Percentiles rank a stretch among this genome's conserved stretches.
Evolutionary conservation across 2,797 vertebrate species (phyloP).

Genomic region (Gastrophryne carolinensis): DNA sequence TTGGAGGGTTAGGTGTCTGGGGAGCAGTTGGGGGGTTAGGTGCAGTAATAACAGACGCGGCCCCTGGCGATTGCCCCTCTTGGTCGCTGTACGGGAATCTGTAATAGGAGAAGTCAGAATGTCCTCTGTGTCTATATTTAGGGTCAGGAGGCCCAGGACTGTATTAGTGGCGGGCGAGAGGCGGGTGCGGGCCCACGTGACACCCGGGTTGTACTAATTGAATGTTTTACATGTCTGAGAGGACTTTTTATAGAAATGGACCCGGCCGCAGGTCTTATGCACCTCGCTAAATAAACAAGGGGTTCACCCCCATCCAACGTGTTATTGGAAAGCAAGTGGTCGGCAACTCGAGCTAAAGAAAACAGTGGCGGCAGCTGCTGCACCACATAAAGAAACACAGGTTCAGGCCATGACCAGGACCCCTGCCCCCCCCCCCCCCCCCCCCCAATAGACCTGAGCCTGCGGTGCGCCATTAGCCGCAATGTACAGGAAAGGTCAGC

Average conservation of each 20-base stretch:
- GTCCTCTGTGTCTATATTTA: constrained; percentile 70
- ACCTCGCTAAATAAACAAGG: constrained; percentile 44
- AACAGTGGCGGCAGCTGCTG: constrained; percentile 34
- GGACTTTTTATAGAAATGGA: constrained; percentile 58
- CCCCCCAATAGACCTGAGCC: too few relatives aligned
- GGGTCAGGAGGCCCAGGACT: constrained; percentile 66
- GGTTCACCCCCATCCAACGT: constrained; percentile 46
- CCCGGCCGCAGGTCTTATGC: constrained; percentile 48
- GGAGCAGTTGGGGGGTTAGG: too few relatives aligned
- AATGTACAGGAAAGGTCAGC: too few relatives aligned
- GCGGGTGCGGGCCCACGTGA: constrained; percentile 58
- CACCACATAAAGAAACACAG: not conserved
- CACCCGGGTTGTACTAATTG: constrained; percentile 53
- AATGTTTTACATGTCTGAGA: constrained; percentile 56
- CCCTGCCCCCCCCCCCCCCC: too few relatives aligned
- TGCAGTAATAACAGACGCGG: constrained; percentile 1
- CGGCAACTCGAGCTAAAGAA: constrained; percentile 44
- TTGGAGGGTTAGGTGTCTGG: too few relatives aligned
- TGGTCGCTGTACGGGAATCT: constrained; percentile 61
- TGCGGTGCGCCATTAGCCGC: too few relatives aligned
- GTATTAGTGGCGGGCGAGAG: constrained; percentile 65
- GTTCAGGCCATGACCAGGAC: too few relatives aligned
- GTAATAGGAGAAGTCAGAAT: constrained; percentile 69
- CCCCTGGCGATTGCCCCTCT: constrained; percentile 57
- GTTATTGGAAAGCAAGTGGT: constrained; percentile 36